Conservation (phyloP, 1,140 invertebrate genomes). For the Panagrolaimus sp. region DNA sequence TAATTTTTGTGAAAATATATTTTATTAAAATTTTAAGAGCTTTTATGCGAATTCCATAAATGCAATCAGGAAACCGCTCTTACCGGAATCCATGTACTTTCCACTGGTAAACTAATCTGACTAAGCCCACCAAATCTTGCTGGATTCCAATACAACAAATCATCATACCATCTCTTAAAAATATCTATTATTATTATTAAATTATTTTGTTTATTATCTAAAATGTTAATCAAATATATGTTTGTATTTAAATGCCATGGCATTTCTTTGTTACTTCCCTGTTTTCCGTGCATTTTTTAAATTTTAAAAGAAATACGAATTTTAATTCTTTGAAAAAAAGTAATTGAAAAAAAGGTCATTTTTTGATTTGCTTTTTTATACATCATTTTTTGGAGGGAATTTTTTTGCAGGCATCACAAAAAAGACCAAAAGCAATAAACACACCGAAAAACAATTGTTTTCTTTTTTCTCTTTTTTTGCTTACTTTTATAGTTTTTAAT, state of each 20-base stretch:
- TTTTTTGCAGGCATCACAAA: no score
- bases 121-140: conserved; percentile 40
- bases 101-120: conserved; percentile 47
- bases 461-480: no score
- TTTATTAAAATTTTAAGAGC: no score
- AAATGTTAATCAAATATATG: no score
- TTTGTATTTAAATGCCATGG: not conserved
- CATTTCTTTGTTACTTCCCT: not conserved
- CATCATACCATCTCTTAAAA: conserved; percentile 52
- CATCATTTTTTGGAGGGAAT: not conserved
- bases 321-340: not conserved
- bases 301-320: no score
- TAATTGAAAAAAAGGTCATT: not conserved
- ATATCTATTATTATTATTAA: not conserved
- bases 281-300: no score
- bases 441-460: no score
- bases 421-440: no score
- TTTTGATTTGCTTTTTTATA: not conserved
- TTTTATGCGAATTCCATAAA: no score
- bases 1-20: no score
- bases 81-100: conserved; percentile 47
- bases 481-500: no score
- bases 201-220: not conserved
- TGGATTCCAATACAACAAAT: conserved; percentile 49
- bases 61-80: no score